These are phyloP conservation scores for Denticeps clupeoides DNA, from an alignment of 2,797 vertebrate genomes.

Conservation along the genomic window DNA sequence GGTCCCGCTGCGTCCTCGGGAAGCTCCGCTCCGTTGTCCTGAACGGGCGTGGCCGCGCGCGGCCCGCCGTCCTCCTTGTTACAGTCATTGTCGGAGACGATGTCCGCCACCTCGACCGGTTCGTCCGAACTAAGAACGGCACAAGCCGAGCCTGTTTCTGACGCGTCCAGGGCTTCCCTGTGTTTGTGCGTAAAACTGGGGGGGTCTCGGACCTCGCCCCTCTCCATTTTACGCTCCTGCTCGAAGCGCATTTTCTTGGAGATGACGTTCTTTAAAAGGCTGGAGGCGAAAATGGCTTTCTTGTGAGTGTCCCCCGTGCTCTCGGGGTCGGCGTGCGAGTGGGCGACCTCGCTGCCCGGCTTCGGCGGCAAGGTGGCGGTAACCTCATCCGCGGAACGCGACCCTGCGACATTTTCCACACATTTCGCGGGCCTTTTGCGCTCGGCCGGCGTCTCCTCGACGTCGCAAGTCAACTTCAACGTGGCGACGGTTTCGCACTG, in stretches of 20 bases:
- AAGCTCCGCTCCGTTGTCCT: conserved; percentile 13
- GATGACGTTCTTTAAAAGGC: conserved; percentile 86
- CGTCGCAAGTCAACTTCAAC: conserved; percentile 62
- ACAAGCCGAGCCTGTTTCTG: conserved; percentile 65
- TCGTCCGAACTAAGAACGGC: conserved; percentile 62
- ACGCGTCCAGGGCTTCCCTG: conserved; percentile 44
- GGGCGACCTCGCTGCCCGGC: conserved; percentile 42
- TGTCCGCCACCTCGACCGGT: conserved; percentile 35
- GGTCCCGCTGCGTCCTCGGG: conserved; percentile 42
- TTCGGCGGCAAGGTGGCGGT: conserved; percentile 43
- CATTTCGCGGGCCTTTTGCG: conserved; percentile 40
- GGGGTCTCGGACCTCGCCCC: conserved; percentile 63
- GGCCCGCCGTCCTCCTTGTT: conserved; percentile 47
- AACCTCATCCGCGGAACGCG: conserved; percentile 46
- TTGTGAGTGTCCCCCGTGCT: conserved; percentile 59
- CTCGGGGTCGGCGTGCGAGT: conserved; percentile 25
- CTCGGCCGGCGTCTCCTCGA: conserved; percentile 40
- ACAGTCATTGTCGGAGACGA: conserved; percentile 49
- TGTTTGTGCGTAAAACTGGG: no score
- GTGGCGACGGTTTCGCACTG: conserved; percentile 61
- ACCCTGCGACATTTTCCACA: conserved; percentile 38
- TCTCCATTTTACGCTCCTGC: conserved; percentile 85
- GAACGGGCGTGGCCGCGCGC: background rate
- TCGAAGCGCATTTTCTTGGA: conserved; percentile 97
- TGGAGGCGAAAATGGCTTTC: conserved; percentile 83